Base-by-base conservation (phyloP, 2,888 invertebrate species). In the Archips xylosteana region DNA sequence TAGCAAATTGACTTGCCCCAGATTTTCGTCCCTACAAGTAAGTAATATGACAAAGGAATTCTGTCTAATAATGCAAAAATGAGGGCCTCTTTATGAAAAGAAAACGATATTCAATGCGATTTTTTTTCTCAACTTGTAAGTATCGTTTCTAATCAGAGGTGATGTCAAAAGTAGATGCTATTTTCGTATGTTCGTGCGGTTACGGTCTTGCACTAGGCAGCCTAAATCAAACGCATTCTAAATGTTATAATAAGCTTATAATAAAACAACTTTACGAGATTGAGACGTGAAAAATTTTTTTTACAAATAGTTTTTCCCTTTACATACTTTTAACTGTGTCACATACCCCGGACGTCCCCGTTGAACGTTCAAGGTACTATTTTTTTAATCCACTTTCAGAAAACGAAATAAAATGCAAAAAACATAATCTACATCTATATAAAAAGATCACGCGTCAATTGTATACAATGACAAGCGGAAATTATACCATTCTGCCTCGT, bases 391-490 rank as follows among this genome's bases (percentile, higher is more conserved):
- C 3, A 15, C 15, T 3, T 63, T 23, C 62, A 15, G 3, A 32
- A 47, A n/a, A 23, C 32, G 15, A 42, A 45, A 70, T 57, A 49
- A 59, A 49, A 63, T 49, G 12, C 49, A 59, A 75, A 77, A 76
- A 70, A 63, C 57, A 23, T 80, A 82, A 85, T 83, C 83, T 80
- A 75, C 75, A 79, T 81, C 86, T 81, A 81, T 82, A 81, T 80
- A 75, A 79, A 78, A 78, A 78, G 78, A 84, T 87, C 89, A 90
- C 87, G 88, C 76, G 81, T 78, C 78, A 74, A 85, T 86, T 87
- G 82, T 85, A 75, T 63, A 68, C 78, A 75, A 80, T 83, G 84
- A 87, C 87, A 87, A 78, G 81, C 90, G 91, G 91, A 92, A 90
- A 87, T 80, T 72, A 68, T 65, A 66, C 70, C 66, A 63, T 54